A percentile compares a stretch with the other conserved stretches of the same genome.
phyloP scores from a whole-genome alignment of 2,113 vertebrate genomes.

The Hippocampus mohnikei region DNA sequence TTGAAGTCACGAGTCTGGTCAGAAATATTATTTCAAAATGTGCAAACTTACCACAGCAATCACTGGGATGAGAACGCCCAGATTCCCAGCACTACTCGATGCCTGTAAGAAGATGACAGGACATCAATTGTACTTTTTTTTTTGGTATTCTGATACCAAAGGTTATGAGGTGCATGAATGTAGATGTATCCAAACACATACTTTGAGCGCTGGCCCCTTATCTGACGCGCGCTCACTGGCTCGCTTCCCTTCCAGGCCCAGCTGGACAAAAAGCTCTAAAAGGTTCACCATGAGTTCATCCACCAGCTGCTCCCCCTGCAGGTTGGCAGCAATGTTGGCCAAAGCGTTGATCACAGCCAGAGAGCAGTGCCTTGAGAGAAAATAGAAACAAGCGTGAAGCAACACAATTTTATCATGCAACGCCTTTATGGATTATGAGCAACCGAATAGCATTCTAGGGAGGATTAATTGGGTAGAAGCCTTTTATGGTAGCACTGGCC shows the following conservation, averaged over 20 bases:
- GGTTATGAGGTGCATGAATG: background rate
- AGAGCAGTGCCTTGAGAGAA: constrained; percentile 83
- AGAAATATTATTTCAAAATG: background rate
- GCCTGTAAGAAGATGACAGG: constrained; percentile 71
- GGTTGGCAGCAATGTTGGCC: constrained; percentile 94
- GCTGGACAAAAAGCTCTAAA: constrained; percentile 93
- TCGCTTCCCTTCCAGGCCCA: constrained; percentile 93
- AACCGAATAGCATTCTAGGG: background rate
- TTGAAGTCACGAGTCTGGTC: constrained; percentile 9
- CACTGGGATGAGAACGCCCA: constrained; percentile 94
- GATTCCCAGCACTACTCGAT: constrained; percentile 93
- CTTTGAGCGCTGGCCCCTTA: constrained; percentile 91
- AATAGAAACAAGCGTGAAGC: background rate
- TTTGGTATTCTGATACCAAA: background rate
- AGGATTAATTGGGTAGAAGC: background rate
- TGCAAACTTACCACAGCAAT: constrained; percentile 90
- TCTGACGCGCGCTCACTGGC: constrained; percentile 94
- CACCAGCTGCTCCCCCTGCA: constrained; percentile 88
- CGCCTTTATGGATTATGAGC: background rate
- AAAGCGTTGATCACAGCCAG: constrained; percentile 94
- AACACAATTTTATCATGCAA: background rate
- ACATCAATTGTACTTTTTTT: background rate
- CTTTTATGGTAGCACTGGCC: background rate
- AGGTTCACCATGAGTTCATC: constrained; percentile 94
- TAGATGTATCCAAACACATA: constrained; percentile 38